phyloP scores from a whole-genome alignment of 2,888 invertebrate genomes.

The Orthosia cruda region DNA sequence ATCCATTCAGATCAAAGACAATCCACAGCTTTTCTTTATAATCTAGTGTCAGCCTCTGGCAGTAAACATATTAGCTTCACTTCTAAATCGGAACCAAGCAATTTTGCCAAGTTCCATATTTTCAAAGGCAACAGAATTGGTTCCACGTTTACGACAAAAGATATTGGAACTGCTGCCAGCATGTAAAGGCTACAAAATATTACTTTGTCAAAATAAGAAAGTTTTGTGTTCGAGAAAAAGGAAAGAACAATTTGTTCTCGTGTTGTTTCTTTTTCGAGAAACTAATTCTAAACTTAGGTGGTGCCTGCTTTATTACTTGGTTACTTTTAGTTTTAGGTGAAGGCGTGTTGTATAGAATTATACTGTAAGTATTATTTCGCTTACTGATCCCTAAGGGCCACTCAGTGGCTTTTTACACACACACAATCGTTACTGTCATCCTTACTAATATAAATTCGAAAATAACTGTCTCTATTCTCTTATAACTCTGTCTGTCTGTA shows the following conservation, averaged over 20 bases:
- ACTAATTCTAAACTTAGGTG: background rate
- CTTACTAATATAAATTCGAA: no score
- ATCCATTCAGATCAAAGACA: background rate
- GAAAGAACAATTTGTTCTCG: background rate
- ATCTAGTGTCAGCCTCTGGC: background rate
- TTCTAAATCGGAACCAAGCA: slow-evolving; percentile 14
- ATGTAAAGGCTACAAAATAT: slow-evolving; percentile 26
- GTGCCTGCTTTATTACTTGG: background rate
- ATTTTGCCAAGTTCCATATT: slow-evolving; percentile 8
- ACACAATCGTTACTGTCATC: no score
- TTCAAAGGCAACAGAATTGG: slow-evolving; percentile 34
- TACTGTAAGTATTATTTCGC: no score
- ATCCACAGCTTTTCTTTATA: background rate
- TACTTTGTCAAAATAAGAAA: slow-evolving; percentile 44
- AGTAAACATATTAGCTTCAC: background rate
- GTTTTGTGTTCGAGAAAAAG: slow-evolving; percentile 12
- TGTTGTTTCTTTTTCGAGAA: slow-evolving; percentile 10
- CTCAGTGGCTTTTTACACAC: no score
- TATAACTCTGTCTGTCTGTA: no score
- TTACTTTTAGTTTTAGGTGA: background rate
- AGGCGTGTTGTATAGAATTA: background rate
- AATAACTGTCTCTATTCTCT: no score
- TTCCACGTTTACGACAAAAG: slow-evolving; percentile 38
- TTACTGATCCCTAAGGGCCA: no score
- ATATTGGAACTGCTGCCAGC: slow-evolving; percentile 38